A percentile compares a stretch with the other conserved stretches of the same genome.
phyloP scores from a whole-genome alignment of 2,888 invertebrate genomes.

The Geophilus truncorum region DNA sequence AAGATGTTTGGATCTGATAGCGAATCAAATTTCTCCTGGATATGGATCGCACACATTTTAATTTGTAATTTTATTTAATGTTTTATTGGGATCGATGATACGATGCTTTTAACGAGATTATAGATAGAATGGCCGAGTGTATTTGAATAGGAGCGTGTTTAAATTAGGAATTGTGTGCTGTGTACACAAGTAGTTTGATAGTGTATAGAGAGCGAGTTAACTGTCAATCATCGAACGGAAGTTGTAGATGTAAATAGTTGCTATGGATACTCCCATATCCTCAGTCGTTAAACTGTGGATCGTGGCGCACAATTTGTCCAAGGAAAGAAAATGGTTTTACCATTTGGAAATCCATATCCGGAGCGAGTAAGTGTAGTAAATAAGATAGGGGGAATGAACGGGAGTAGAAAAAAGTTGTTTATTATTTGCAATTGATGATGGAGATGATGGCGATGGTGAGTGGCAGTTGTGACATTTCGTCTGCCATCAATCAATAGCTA shows the following conservation, averaged over 20 bases:
- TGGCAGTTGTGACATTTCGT: background rate
- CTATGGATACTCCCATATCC: background rate
- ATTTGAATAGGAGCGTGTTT: background rate
- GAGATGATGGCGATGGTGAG: background rate
- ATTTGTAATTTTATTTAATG: background rate
- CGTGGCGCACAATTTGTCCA: background rate
- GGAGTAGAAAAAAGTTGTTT: background rate
- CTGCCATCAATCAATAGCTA: background rate
- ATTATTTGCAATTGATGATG: background rate
- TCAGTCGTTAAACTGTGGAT: background rate
- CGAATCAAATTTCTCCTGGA: background rate
- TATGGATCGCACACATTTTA: background rate
- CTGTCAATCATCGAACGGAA: background rate
- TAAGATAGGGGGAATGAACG: too few relatives aligned
- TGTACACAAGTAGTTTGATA: background rate
- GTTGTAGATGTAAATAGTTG: background rate
- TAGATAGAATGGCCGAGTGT: background rate
- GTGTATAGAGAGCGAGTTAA: background rate
- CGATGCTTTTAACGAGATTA: background rate
- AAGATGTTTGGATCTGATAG: background rate
- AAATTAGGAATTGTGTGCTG: background rate
- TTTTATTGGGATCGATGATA: background rate
- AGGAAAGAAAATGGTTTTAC: background rate
- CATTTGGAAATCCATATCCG: conserved; percentile 4
- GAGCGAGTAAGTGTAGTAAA: background rate